Percentiles rank a stretch among this genome's conserved stretches.
Evolutionary conservation across 2,797 vertebrate species (phyloP).

Genomic region (Etheostoma nigrum): DNA sequence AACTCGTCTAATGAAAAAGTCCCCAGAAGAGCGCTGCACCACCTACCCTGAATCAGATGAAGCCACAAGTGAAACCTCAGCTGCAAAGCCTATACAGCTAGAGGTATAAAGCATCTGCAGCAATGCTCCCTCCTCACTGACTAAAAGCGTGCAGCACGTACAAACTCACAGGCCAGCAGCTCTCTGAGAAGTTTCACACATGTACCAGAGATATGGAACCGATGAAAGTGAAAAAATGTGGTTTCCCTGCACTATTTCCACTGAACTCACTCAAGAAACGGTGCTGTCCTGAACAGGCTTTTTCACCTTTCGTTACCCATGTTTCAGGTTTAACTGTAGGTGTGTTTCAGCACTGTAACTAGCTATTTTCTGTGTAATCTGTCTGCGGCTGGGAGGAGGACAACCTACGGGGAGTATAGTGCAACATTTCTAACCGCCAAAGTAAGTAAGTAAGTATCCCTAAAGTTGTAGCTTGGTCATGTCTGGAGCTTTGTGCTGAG

Average conservation of each 20-base stretch:
- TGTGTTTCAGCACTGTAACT: slow-evolving; percentile 38
- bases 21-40: slow-evolving; percentile 62
- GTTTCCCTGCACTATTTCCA: slow-evolving; percentile 69
- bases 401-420: slow-evolving; percentile 37
- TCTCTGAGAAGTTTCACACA: slow-evolving; percentile 48
- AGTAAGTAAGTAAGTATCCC: slow-evolving; percentile 46
- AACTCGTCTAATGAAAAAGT: slow-evolving; percentile 63
- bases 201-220: slow-evolving; percentile 45
- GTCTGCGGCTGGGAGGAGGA: slow-evolving; percentile 62
- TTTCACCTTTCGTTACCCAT: slow-evolving; percentile 34
- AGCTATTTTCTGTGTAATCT: slow-evolving; percentile 70
- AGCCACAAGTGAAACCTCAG: slow-evolving; percentile 79
- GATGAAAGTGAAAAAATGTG: slow-evolving; percentile 67
- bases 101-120: slow-evolving; percentile 37
- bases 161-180: slow-evolving; percentile 35
- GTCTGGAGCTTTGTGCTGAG: slow-evolving; percentile 82
- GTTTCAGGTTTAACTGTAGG: slow-evolving; percentile 36
- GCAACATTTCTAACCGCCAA: slow-evolving; percentile 39
- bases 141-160: slow-evolving; percentile 51
- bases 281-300: slow-evolving; percentile 57
- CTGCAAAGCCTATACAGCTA: slow-evolving; percentile 52
- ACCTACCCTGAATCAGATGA: slow-evolving; percentile 76
- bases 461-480: slow-evolving; percentile 75
- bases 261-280: slow-evolving; percentile 64
- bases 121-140: slow-evolving; percentile 35